Conservation (phyloP, 2,888 invertebrate genomes). For the Zygogramma bicolorata region DNA sequence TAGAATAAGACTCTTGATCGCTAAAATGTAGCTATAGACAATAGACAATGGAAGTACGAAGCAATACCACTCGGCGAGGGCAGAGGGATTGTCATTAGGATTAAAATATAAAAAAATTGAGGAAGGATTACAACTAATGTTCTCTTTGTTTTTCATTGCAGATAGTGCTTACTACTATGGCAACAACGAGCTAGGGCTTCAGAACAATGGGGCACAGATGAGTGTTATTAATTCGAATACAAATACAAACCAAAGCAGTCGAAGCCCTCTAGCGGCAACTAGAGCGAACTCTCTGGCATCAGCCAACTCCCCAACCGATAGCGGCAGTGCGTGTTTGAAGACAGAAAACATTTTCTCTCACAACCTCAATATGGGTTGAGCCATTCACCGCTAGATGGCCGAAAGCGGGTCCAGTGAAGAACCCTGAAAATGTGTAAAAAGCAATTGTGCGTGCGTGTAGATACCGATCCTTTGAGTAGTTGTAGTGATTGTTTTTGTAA, state of each 20-base stretch:
- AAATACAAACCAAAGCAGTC: conserved; percentile 68
- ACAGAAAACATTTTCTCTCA: conserved; percentile 67
- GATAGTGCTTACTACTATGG: conserved; percentile 77
- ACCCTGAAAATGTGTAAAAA: conserved; percentile 20
- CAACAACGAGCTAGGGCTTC: conserved; percentile 65
- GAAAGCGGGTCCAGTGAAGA: conserved; percentile 33
- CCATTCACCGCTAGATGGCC: conserved; percentile 29
- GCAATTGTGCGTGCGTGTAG: conserved; percentile 51
- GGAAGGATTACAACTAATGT: too few species aligned
- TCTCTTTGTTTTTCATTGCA: too few species aligned
- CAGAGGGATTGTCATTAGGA: too few species aligned
- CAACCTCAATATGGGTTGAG: conserved; percentile 60
- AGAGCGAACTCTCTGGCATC: conserved; percentile 78
- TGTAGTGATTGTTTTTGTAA: conserved; percentile 48
- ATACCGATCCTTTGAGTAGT: conserved; percentile 46
- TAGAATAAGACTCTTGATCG: too few species aligned
- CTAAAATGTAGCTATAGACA: too few species aligned
- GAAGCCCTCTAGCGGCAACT: conserved; percentile 78
- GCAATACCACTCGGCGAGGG: too few species aligned
- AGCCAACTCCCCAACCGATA: conserved; percentile 76
- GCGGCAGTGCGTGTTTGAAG: conserved; percentile 78
- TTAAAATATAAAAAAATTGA: too few species aligned
- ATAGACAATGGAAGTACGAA: too few species aligned
- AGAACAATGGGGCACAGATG: conserved; percentile 51
- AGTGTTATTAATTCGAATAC: conserved; percentile 52